Evolutionary conservation across 2,113 vertebrate genomes (phyloP), one percentile per base, ranked within the genome.

Genomic region (Ammodytes marinus): DNA sequence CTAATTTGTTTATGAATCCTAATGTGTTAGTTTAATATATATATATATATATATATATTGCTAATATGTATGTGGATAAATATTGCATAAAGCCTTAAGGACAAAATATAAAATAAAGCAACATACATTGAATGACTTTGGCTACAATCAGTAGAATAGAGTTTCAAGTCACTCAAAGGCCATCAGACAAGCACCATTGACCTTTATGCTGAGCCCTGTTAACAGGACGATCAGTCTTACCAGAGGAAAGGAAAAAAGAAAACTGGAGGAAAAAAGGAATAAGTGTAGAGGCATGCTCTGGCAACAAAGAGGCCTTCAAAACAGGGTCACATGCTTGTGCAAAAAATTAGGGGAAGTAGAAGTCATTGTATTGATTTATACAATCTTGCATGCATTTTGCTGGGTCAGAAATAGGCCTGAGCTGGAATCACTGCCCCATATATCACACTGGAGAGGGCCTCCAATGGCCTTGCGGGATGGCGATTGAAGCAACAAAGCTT

Each of bases 321-420:
- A 81, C 83, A 89, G 89, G 85, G 92, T 95, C 93, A 93, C 91
- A 93, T 89, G 91, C 80, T 90, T 5, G 40, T 72, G 83, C 87
- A 89, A 89, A 89, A 89, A 93, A 94, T 85, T 89, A 90, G 87
- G 80, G 88, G 87, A 91, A 91, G 88, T 46, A 79, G 66, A 79
- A 88, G 90, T 88, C 93, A 89, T 92, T 90, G 90, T 94, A 89
- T 91, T 95, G 94, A 95, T 95, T 94, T 94, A 93, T 88, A 91
- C 91, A 79, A 90, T 83, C 83, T 69, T 81, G 84, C 85, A 82
- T 90, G 88, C 67, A 77, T 87, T 85, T 93, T 81, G 63, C 80
- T 60, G 52, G 82, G 86, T 88, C 86, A 87, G 65, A 89, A 85
- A 84, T 75, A 92, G 82, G 82, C 55, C 82, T 86, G 35, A 52